Evolutionary conservation across 1,140 invertebrate genomes (phyloP).

Genomic region (Parapsyche elsis): DNA sequence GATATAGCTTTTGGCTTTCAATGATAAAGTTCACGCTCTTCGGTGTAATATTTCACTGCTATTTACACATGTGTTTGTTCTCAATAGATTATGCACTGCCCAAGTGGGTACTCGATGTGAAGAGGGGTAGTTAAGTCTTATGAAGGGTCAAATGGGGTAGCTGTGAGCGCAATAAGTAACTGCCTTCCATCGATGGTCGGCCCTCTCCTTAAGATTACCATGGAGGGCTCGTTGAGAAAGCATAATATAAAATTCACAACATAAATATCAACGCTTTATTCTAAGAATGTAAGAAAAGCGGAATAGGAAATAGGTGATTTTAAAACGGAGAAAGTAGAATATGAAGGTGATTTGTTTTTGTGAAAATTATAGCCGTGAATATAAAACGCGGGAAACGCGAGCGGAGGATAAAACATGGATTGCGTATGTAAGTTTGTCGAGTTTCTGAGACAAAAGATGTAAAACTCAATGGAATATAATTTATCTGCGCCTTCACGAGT

Average conservation of each 20-base stretch:
- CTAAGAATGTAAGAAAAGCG: not conserved
- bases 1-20: too few species aligned
- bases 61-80: conserved; percentile 32
- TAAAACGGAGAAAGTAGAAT: not conserved
- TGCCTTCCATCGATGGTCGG: conserved; percentile 45
- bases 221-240: conserved; percentile 1
- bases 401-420: not conserved
- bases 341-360: not conserved
- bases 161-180: conserved; percentile 42
- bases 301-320: not conserved
- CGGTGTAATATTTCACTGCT: not conserved
- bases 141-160: conserved; percentile 41
- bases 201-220: conserved; percentile 36
- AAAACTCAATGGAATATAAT: conserved; percentile 37
- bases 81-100: conserved; percentile 48
- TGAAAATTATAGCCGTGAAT: conserved; percentile 11
- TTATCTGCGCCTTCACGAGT: conserved; percentile 36
- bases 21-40: not conserved
- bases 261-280: conserved; percentile 1
- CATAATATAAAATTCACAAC: too few species aligned
- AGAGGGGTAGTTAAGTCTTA: conserved; percentile 28
- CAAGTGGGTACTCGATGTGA: conserved; percentile 22
- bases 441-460: conserved; percentile 21
- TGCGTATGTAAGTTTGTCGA: conserved; percentile 25
- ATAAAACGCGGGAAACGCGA: not conserved